Conservation (phyloP, 1,140 invertebrate genomes). For the Coenobita brevimanus region DNA sequence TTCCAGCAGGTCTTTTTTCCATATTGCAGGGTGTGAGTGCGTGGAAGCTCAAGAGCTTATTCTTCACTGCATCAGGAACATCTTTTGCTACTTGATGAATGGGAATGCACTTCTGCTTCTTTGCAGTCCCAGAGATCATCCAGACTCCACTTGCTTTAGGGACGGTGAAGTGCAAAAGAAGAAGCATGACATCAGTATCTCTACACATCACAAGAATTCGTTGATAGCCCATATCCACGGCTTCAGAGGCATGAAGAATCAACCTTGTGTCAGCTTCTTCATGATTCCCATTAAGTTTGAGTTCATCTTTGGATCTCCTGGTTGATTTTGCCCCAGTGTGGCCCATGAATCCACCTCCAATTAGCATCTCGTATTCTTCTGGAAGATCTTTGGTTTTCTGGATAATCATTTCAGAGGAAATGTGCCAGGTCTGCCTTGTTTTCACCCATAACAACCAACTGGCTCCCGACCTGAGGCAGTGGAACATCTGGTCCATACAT, state of each 20-base stretch:
- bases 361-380: neutral
- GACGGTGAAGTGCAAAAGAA: slow-evolving; percentile 2
- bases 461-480: neutral
- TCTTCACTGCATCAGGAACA: neutral
- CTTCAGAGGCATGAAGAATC: neutral
- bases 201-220: neutral
- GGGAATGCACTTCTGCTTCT: too few relatives aligned
- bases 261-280: slow-evolving; percentile 8
- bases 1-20: slow-evolving; percentile 22
- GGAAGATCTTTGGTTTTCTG: too few relatives aligned
- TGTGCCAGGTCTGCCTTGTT: slow-evolving; percentile 5
- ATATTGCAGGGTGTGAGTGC: neutral
- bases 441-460: slow-evolving; percentile 4
- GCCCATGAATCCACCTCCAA: slow-evolving; percentile 1
- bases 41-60: slow-evolving; percentile 2
- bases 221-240: too few relatives aligned
- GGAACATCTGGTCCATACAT: slow-evolving; percentile 9
- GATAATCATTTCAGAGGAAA: too few relatives aligned
- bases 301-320: slow-evolving; percentile 6
- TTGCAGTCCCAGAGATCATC: too few relatives aligned
- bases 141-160: neutral
- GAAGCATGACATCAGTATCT: slow-evolving; percentile 25
- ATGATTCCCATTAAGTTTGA: slow-evolving; percentile 6
- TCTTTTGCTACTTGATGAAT: too few relatives aligned
- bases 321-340: slow-evolving; percentile 2